Evolutionary conservation across 2,113 vertebrate genomes (phyloP), one percentile per base, ranked within the genome.

Genomic region (Agelaius tricolor): DNA sequence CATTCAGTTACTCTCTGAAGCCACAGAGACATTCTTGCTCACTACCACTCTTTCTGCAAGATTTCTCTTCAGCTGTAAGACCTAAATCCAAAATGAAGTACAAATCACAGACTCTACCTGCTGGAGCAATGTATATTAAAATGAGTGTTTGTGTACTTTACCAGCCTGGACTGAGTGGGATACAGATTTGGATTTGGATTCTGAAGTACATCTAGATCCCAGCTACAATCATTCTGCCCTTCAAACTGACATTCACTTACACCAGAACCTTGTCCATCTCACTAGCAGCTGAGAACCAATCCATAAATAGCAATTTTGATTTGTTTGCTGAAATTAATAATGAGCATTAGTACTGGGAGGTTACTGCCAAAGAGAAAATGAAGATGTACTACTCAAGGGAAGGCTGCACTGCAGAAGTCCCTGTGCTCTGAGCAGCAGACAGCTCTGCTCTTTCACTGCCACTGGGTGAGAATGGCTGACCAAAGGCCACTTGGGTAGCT

Each of bases 181-280:
- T 37, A 46, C 43, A 51, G 14, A 55, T 39, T n/a, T 35, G 39
- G 39, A 81, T 51, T 27, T 15, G 49, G 24, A 49, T 14, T 49
- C 27, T 62, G 30, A 71, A 47, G 14, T 22, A 67, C 39, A 77
- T 43, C n/a, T 63, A 33, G 35, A 68, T n/a, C 22, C 21, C 55
- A 71, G 23, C 44, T 82, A 33, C 0, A 0, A 35, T 35, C 3
- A 0, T 63, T 92, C 35, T 76, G 37, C 31, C 51, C 49, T 80
- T 58, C 52, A 72, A 84, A 57, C 0, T 59, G 58, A 28, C 43
- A 51, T 31, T 73, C 54, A 28, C 13, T 76, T 52, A 20, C 51
- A 69, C 31, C 55, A 90, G 72, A 86, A 86, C 31, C 20, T 58
- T 7, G 4, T 72, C 55, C 51, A 33, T 35, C 28, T 12, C 31